Conservation (phyloP, 1,140 invertebrate species). For the Bathynomus jamesi region DNA sequence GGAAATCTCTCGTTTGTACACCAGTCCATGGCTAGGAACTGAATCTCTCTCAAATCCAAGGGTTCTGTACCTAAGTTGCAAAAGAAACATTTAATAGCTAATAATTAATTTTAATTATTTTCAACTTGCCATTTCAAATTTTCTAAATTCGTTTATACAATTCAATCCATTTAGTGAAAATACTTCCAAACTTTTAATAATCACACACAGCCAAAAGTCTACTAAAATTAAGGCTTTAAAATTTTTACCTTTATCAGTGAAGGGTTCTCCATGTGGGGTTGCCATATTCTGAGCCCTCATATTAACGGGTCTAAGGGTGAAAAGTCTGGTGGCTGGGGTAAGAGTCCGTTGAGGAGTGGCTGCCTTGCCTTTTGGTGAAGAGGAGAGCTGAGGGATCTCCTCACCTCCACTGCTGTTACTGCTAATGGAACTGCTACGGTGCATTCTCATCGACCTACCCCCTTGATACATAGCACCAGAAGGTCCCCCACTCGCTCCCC, state of each 20-base stretch:
- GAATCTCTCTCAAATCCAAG: slow-evolving; percentile 41
- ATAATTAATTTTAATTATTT: no score
- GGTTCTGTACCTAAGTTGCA: slow-evolving; percentile 41
- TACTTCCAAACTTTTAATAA: no score
- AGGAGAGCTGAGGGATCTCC: slow-evolving; percentile 24
- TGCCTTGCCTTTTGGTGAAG: slow-evolving; percentile 23
- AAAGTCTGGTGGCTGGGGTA: slow-evolving; percentile 19
- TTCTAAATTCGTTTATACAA: no score
- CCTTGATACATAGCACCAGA: slow-evolving; percentile 4
- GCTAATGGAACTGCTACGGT: slow-evolving; percentile 7
- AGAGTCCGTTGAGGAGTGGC: slow-evolving; percentile 23
- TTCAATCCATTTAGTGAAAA: no score
- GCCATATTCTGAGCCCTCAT: slow-evolving; percentile 21
- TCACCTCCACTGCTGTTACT: slow-evolving; percentile 13
- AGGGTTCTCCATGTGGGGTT: slow-evolving; percentile 14
- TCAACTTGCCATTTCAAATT: no score
- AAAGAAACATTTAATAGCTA: no score
- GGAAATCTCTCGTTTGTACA: slow-evolving; percentile 43
- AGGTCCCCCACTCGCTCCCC: neutral
- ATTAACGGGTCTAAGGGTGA: slow-evolving; percentile 29
- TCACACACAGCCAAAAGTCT: no score
- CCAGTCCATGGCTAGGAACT: slow-evolving; percentile 47
- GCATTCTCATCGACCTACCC: neutral
- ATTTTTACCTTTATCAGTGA: slow-evolving; percentile 24
- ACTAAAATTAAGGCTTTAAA: no score